Percentiles rank a stretch among this genome's conserved stretches.
phyloP scores from a whole-genome alignment of 1,140 invertebrate genomes.

The Brachionus manjavacas region DNA sequence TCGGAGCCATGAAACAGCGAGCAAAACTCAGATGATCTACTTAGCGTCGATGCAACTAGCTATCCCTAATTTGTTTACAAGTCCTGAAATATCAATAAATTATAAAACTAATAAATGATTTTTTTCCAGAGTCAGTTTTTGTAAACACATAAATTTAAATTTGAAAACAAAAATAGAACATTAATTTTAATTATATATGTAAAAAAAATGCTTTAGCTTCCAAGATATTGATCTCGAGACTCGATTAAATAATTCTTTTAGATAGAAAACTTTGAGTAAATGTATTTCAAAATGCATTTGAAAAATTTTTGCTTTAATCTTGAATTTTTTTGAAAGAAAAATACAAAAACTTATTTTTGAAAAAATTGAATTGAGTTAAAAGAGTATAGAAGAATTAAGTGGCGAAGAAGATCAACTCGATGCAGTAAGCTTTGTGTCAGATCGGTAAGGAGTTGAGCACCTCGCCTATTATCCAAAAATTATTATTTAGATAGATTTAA shows the following conservation, averaged over 20 bases:
- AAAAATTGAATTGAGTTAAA: no score
- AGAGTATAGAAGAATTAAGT: no score
- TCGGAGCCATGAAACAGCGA: not conserved
- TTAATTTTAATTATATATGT: constrained; percentile 2
- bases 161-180: not conserved
- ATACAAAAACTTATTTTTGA: no score
- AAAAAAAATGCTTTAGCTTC: not conserved
- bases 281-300: no score
- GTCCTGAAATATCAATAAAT: constrained; percentile 6
- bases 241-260: not conserved
- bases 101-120: not conserved
- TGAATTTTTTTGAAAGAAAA: no score
- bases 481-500: no score
- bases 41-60: not conserved
- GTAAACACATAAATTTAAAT: constrained; percentile 2
- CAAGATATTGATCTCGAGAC: not conserved
- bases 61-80: constrained; percentile 2
- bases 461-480: no score
- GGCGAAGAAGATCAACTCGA: no score
- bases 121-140: not conserved
- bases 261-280: not conserved
- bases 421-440: no score
- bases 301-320: not conserved
- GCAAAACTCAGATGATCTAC: not conserved
- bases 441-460: no score